These are phyloP conservation scores for Numenius phaeopus DNA, from an alignment of 2,797 vertebrate genomes.

Conservation along the genomic window DNA sequence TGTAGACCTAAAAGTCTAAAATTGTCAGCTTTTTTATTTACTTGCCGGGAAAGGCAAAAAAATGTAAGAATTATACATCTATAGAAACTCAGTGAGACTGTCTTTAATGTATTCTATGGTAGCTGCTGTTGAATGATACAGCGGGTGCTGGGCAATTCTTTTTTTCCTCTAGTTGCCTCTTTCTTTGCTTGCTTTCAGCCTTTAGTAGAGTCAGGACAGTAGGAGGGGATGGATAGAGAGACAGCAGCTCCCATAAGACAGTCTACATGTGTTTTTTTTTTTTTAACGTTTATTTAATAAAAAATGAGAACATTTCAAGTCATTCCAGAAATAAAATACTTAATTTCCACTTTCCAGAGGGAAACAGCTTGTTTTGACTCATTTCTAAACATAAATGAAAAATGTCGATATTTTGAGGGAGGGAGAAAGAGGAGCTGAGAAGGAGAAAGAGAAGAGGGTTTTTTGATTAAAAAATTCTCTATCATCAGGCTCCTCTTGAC, in stretches of 20 bases:
- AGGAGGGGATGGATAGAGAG: background rate
- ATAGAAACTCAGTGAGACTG: background rate
- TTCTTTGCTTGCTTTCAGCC: background rate
- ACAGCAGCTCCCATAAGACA: background rate
- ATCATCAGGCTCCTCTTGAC: background rate
- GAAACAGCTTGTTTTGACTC: background rate
- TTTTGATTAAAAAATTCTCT: background rate
- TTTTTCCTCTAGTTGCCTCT: background rate
- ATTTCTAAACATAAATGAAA: background rate
- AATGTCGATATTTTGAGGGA: background rate
- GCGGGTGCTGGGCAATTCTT: background rate
- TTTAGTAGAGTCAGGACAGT: background rate
- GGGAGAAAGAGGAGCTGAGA: background rate
- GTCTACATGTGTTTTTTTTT: background rate
- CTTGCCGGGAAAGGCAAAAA: background rate
- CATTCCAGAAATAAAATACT: background rate
- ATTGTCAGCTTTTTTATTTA: background rate
- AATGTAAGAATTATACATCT: background rate
- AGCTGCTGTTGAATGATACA: background rate
- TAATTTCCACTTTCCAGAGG: background rate
- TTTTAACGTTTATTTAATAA: background rate
- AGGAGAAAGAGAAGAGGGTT: background rate
- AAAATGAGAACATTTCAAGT: background rate
- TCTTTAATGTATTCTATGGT: background rate
- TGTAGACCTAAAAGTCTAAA: background rate